Percentiles rank a stretch among this genome's conserved stretches.
These are phyloP conservation scores for Cygnus buccinator DNA, from an alignment of 2,113 vertebrate species.

Conservation along the genomic window DNA sequence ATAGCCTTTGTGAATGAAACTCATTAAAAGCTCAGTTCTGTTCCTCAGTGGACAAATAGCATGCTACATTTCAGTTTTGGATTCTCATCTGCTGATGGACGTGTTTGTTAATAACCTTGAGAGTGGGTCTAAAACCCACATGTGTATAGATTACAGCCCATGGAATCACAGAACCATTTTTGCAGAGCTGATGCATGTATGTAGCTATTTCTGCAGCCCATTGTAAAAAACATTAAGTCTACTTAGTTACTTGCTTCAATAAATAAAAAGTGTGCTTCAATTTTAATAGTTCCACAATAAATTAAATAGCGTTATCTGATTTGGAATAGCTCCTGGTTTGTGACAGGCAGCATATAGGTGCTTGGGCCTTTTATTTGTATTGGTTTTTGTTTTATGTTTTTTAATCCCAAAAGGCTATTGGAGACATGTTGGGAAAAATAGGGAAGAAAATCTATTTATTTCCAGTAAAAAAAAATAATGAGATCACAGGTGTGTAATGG, in stretches of 20 bases:
- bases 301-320: background rate
- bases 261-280: background rate
- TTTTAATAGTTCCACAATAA: background rate
- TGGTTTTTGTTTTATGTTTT: background rate
- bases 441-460: background rate
- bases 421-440: background rate
- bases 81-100: background rate
- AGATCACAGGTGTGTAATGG: conserved; percentile 63
- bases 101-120: background rate
- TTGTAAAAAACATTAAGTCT: background rate
- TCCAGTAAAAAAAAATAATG: background rate
- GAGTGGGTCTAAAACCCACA: background rate
- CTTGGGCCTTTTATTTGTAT: background rate
- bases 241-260: background rate
- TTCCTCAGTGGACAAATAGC: background rate
- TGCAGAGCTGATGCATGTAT: background rate
- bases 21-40: background rate
- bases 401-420: background rate
- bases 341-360: background rate
- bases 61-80: background rate
- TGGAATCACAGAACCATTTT: background rate
- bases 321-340: background rate
- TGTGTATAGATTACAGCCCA: background rate
- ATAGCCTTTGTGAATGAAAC: background rate
- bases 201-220: background rate